phyloP scores from a whole-genome alignment of 2,797 vertebrate species.

The Lophius americanus region DNA sequence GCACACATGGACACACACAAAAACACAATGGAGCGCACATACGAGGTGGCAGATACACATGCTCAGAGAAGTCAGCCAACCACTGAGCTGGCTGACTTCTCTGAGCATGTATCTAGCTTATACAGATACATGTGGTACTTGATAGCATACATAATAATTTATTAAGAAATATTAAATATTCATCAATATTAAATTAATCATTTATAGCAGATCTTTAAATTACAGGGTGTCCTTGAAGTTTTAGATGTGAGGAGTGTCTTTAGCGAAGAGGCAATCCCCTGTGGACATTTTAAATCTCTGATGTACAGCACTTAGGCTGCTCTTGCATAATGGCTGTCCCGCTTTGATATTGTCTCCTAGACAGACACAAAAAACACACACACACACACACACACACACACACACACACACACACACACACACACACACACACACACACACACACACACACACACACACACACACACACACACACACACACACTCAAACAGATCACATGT shows the following conservation, averaged over 20 bases:
- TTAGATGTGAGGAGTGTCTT: conserved; percentile 75
- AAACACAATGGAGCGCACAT: conserved; percentile 19
- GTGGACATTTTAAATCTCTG: conserved; percentile 74
- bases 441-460: not conserved
- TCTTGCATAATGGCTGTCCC: conserved; percentile 62
- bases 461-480: conserved; percentile 33
- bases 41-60: conserved; percentile 33
- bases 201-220: conserved; percentile 84
- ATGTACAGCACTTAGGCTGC: conserved; percentile 60
- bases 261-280: conserved; percentile 65
- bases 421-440: conserved; percentile 12
- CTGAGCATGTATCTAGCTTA: conserved; percentile 41
- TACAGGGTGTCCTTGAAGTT: conserved; percentile 82
- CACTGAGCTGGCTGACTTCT: conserved; percentile 53
- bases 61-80: conserved; percentile 61
- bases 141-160: conserved; percentile 83
- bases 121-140: conserved; percentile 76
- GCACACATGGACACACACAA: conserved; percentile 64
- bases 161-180: conserved; percentile 86
- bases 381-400: conserved; percentile 9
- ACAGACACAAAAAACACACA: not conserved
- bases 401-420: conserved; percentile 30
- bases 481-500: conserved; percentile 49
- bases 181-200: conserved; percentile 84
- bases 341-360: conserved; percentile 65